Evolutionary conservation across 2,888 invertebrate species (phyloP).

Genomic region (Aquatica leii): DNA sequence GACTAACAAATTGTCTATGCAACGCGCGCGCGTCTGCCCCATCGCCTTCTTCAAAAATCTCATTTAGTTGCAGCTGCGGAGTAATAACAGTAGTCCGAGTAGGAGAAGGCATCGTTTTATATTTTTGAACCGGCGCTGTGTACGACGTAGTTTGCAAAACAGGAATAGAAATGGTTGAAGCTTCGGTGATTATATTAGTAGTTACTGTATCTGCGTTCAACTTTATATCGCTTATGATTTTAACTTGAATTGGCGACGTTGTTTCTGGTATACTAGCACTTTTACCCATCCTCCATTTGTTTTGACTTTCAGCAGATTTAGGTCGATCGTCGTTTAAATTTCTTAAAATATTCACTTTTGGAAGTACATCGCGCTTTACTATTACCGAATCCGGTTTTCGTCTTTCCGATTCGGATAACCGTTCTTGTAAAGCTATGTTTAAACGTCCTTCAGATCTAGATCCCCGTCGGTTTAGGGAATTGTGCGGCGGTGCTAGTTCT

Average conservation of each 20-base stretch:
- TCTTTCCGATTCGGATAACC: conserved; percentile 65
- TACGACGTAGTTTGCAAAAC: conserved; percentile 58
- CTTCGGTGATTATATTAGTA: conserved; percentile 63
- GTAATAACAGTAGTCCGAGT: conserved; percentile 58
- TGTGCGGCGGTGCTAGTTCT: conserved; percentile 62
- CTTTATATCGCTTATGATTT: conserved; percentile 44
- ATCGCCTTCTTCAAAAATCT: conserved; percentile 74
- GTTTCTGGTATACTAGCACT: conserved; percentile 50
- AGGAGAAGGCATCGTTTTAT: conserved; percentile 69
- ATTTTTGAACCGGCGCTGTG: conserved; percentile 59
- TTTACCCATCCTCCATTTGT: conserved; percentile 56
- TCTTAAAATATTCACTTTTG: conserved; percentile 25
- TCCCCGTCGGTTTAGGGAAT: conserved; percentile 71
- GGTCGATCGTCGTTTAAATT: conserved; percentile 30
- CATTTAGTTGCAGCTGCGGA: conserved; percentile 65
- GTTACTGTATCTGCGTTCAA: conserved; percentile 43
- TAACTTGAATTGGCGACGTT: conserved; percentile 41
- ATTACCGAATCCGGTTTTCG: conserved; percentile 57
- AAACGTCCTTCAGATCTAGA: conserved; percentile 83
- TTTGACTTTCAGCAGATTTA: conserved; percentile 39
- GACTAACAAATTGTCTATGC: conserved; percentile 52
- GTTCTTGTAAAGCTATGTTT: conserved; percentile 73
- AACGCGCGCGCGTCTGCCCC: conserved; percentile 46
- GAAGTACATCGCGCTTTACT: conserved; percentile 50
- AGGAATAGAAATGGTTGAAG: conserved; percentile 65